Evolutionary conservation across 2,888 invertebrate genomes (phyloP).

Genomic region (Dasypolia templi): DNA sequence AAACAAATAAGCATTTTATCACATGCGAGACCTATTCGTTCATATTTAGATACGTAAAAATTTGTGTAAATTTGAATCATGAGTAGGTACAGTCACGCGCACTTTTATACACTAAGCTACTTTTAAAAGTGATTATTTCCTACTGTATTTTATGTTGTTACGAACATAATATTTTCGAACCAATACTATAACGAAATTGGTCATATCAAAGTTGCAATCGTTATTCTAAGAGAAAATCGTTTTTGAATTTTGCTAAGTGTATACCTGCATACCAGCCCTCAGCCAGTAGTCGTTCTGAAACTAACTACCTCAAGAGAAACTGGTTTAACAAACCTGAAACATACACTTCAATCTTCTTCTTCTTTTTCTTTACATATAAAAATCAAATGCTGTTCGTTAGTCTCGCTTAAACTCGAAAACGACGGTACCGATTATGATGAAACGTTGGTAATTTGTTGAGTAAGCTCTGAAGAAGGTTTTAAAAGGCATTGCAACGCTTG

Average conservation of each 20-base stretch:
- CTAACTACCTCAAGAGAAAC: background rate
- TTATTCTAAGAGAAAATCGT: background rate
- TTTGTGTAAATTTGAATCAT: background rate
- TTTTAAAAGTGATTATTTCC: background rate
- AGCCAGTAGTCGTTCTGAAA: background rate
- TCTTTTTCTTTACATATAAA: too few species aligned
- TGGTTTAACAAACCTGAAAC: background rate
- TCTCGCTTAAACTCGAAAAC: too few species aligned
- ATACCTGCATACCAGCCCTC: background rate
- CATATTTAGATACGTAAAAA: slow-evolving; percentile 1
- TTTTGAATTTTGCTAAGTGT: background rate
- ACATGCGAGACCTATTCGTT: background rate
- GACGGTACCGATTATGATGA: too few species aligned
- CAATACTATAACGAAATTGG: background rate
- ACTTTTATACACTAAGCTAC: background rate
- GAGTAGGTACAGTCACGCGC: background rate
- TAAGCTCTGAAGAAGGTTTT: too few species aligned
- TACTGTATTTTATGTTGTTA: background rate
- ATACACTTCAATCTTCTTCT: background rate
- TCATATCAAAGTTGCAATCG: background rate
- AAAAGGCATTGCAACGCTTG: too few species aligned
- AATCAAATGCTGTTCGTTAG: too few species aligned
- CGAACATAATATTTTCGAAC: background rate
- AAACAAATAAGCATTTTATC: background rate
- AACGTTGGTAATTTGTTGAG: too few species aligned